Conservation (phyloP, 2,888 invertebrate species). For the Saturnia japonica region DNA sequence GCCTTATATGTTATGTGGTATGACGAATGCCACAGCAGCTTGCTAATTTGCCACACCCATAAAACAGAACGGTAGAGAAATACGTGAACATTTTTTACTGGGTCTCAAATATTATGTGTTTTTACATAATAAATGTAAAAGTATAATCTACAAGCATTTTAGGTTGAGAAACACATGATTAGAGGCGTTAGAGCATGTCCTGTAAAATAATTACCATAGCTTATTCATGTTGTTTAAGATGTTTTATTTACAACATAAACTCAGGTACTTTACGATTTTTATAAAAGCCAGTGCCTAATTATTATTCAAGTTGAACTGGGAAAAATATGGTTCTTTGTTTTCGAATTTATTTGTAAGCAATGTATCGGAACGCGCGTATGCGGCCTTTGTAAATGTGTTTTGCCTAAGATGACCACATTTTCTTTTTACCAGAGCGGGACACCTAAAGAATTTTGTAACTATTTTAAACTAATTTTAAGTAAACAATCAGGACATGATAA, state of each 20-base stretch:
- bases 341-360: neutral
- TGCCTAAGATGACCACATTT: no score
- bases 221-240: neutral
- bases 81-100: neutral
- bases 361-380: neutral
- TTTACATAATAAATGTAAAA: no score
- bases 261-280: neutral
- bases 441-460: no score
- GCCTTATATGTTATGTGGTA: neutral
- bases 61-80: neutral
- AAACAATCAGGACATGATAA: no score
- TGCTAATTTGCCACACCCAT: neutral
- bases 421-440: no score
- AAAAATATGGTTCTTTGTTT: neutral
- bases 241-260: neutral
- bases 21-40: neutral
- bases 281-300: neutral
- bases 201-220: neutral
- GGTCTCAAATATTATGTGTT: neutral
- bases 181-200: slow-evolving; percentile 4
- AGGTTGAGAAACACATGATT: neutral
- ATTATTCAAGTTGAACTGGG: neutral
- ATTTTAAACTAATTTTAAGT: no score
- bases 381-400: neutral
- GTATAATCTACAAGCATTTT: neutral